Percentiles rank a stretch among this genome's conserved stretches.
Evolutionary conservation across 2,888 invertebrate species (phyloP).

Genomic region (Nomada lathburiana): DNA sequence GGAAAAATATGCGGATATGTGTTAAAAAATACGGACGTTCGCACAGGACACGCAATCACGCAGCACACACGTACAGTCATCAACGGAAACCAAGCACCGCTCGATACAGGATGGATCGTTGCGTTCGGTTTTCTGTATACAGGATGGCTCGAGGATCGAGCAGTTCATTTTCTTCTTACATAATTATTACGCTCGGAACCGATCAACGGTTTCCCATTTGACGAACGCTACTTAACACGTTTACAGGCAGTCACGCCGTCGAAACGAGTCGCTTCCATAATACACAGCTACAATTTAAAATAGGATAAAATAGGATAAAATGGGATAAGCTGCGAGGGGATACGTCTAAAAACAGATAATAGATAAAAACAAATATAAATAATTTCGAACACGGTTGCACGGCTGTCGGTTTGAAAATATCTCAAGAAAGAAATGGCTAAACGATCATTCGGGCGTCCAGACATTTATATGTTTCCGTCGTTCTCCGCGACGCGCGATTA

Average conservation of each 20-base stretch:
- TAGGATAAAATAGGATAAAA: conserved; percentile 31
- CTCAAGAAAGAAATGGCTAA: conserved; percentile 16
- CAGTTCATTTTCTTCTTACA: conserved; percentile 27
- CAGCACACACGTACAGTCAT: conserved; percentile 42
- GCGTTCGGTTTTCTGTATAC: background rate
- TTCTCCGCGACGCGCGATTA: conserved; percentile 22
- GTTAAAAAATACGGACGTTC: conserved; percentile 60
- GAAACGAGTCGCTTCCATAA: background rate
- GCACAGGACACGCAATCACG: conserved; percentile 60
- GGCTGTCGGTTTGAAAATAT: background rate
- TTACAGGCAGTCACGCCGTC: conserved; percentile 2
- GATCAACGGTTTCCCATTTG: conserved; percentile 50
- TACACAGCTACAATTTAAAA: conserved; percentile 13
- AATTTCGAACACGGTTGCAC: background rate
- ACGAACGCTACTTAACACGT: conserved; percentile 8
- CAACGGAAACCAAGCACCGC: conserved; percentile 21
- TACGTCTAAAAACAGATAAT: conserved; percentile 14
- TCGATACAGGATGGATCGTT: conserved; percentile 27
- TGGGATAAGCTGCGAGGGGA: conserved; percentile 30
- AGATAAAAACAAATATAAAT: conserved; percentile 36
- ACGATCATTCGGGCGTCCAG: conserved; percentile 17
- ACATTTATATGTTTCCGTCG: conserved; percentile 6
- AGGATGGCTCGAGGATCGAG: background rate
- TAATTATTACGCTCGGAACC: conserved; percentile 46
- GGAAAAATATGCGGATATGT: conserved; percentile 66